Base-by-base conservation (phyloP, 35 echinoderm and acorn worm species). In the Patiria miniata region DNA sequence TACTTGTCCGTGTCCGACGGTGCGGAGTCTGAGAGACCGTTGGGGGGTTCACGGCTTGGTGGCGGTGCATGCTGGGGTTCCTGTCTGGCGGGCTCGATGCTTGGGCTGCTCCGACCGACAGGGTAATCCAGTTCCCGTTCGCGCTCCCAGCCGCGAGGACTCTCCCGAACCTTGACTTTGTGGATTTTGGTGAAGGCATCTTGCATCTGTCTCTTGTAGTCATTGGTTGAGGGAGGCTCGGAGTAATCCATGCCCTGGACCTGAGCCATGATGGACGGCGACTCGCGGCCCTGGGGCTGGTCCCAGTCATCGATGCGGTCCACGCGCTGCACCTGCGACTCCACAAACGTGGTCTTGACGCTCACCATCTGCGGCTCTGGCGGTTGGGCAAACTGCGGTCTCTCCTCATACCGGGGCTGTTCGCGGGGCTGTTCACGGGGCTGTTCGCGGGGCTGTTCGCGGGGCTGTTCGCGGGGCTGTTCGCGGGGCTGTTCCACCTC, bases 81-180 rank as follows among this genome's bases (percentile, higher is more conserved):
- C 58, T 37, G 23, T 4, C 18, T 68, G 29, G 36, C 10, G 7
- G 65, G 23, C 15, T 32, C 21, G 7, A 26, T 26, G 34, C 26
- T 73, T 1, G 65, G 65, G 65, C 65, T 73, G 65, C 15, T 73
- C 65, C 65, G 21, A 14, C 65, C 65, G 1, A 32, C 32, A 23
- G 82, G 82, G n/a, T n/a, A n/a, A n/a, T n/a, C n/a, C n/a, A n/a
- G n/a, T n/a, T n/a, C n/a, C 26, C 78, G 39, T 18, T 81, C 60
- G 23, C 26, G 38, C 40, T 76, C 60, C 88, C 88, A 90, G 7
- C 29, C 44, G 28, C 18, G 79, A 18, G 88, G 88, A 38, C 88
- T 90, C 61, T 39, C 88, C 81, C 88, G 54, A 7, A 84, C 81
- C 77, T 61, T 79, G 14, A 52, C 80, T 77, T 90, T 84, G 37